A percentile compares a stretch with the other conserved stretches of the same genome.
Conservation (phyloP, 2,113 vertebrate species). For the Montifringilla adamsi region DNA sequence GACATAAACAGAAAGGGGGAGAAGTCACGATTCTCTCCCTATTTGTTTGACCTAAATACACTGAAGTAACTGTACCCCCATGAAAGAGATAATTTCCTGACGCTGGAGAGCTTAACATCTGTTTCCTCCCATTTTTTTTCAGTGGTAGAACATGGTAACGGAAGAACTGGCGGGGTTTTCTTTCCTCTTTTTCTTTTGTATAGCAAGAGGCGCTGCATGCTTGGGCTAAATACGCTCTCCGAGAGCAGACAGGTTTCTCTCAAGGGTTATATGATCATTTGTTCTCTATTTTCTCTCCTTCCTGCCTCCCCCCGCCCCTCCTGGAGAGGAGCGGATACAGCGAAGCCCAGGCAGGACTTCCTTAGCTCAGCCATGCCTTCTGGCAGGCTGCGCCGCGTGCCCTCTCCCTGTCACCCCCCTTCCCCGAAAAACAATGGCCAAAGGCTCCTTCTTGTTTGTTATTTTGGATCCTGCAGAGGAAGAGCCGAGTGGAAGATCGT, state of each 20-base stretch:
- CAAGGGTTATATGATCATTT: constrained; percentile 56
- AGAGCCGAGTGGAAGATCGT: constrained; percentile 24
- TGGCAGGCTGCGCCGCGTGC: constrained; percentile 25
- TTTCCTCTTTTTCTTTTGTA: constrained; percentile 68
- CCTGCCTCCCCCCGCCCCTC: constrained; percentile 43
- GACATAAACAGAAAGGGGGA: neutral
- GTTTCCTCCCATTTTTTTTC: constrained; percentile 68
- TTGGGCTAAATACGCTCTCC: constrained; percentile 18
- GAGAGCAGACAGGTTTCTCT: constrained; percentile 61
- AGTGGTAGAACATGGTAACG: constrained; percentile 28
- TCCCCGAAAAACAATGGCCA: constrained; percentile 46
- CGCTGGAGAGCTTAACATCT: constrained; percentile 60
- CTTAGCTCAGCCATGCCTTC: constrained; percentile 51
- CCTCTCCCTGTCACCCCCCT: neutral
- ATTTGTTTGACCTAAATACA: constrained; percentile 54
- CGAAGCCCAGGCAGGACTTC: constrained; percentile 66
- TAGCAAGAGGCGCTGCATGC: constrained; percentile 5
- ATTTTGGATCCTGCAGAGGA: constrained; percentile 32
- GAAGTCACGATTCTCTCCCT: neutral
- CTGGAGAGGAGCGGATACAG: constrained; percentile 60
- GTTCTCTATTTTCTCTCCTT: constrained; percentile 67
- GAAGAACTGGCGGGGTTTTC: constrained; percentile 57
- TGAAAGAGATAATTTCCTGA: constrained; percentile 66
- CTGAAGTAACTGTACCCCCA: constrained; percentile 36
- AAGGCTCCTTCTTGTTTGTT: constrained; percentile 54